A percentile compares a stretch with the other conserved stretches of the same genome.
These are phyloP conservation scores for Chelon labrosus DNA, from an alignment of 2,797 vertebrate genomes.

Conservation along the genomic window DNA sequence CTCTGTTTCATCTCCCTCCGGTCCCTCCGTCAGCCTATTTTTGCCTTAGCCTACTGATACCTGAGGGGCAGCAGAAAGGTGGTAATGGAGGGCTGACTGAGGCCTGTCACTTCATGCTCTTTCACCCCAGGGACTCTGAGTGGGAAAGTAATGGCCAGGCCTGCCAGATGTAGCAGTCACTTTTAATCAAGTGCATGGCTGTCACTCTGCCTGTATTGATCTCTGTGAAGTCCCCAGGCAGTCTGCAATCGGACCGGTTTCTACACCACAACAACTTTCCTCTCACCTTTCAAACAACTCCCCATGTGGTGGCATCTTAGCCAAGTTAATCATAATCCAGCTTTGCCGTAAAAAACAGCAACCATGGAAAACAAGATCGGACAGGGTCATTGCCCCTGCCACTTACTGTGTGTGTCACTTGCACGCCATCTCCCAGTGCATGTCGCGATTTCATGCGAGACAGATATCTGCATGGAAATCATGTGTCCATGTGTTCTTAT, in stretches of 20 bases:
- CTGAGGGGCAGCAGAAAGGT: constrained; percentile 80
- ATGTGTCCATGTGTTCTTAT: constrained; percentile 14
- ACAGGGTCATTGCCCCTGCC: constrained; percentile 55
- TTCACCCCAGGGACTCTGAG: constrained; percentile 81
- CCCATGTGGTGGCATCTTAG: constrained; percentile 70
- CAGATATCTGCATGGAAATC: constrained; percentile 47
- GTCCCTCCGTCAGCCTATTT: constrained; percentile 74
- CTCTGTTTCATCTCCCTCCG: constrained; percentile 57
- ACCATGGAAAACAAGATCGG: constrained; percentile 67
- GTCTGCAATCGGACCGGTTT: constrained; percentile 73
- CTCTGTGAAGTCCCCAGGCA: constrained; percentile 77
- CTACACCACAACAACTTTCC: constrained; percentile 79
- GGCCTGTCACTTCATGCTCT: constrained; percentile 86
- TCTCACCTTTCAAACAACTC: constrained; percentile 79
- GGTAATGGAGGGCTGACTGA: constrained; percentile 87
- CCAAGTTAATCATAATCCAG: constrained; percentile 78
- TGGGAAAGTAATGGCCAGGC: constrained; percentile 86
- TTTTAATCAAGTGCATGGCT: constrained; percentile 88
- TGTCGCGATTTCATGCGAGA: constrained; percentile 37
- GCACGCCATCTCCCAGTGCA: constrained; percentile 14
- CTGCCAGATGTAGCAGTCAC: constrained; percentile 89
- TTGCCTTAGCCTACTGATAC: constrained; percentile 71
- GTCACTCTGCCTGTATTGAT: constrained; percentile 86
- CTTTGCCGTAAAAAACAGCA: constrained; percentile 62
- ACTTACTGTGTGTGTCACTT: constrained; percentile 40